phyloP scores from a whole-genome alignment of 2,113 vertebrate species.

The Carlito syrichta region DNA sequence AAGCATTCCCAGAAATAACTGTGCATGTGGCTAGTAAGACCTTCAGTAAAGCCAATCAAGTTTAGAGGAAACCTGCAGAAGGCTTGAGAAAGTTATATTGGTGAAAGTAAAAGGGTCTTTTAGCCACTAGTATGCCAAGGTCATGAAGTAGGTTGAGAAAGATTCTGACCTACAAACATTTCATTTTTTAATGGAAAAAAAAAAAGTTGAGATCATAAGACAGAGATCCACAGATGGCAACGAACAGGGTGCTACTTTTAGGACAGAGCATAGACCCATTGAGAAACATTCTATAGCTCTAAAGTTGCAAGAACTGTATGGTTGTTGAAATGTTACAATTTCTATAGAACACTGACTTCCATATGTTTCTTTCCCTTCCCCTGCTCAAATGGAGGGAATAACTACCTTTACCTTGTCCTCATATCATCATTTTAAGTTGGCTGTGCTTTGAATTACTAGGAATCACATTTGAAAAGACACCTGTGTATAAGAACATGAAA shows the following conservation, averaged over 20 bases:
- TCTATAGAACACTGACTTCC: neutral
- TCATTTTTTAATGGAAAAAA: neutral
- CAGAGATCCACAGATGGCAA: neutral
- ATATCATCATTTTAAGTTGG: neutral
- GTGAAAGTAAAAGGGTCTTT: neutral
- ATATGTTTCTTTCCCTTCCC: neutral
- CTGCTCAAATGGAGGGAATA: neutral
- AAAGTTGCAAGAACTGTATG: neutral
- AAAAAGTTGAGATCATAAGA: neutral
- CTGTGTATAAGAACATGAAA: neutral
- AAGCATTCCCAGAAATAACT: neutral
- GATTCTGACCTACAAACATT: neutral
- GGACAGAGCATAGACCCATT: neutral
- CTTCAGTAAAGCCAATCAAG: neutral
- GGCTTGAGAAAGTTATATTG: neutral
- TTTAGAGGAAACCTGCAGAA: neutral
- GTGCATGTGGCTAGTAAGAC: neutral
- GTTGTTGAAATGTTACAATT: neutral
- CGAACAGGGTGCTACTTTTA: neutral
- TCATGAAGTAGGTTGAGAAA: neutral
- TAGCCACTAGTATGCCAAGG: neutral
- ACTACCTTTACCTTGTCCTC: neutral
- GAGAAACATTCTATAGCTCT: neutral
- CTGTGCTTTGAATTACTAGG: neutral
- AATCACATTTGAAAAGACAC: neutral